phyloP scores from a whole-genome alignment of 2,113 vertebrate genomes.

The Mobula birostris region DNA sequence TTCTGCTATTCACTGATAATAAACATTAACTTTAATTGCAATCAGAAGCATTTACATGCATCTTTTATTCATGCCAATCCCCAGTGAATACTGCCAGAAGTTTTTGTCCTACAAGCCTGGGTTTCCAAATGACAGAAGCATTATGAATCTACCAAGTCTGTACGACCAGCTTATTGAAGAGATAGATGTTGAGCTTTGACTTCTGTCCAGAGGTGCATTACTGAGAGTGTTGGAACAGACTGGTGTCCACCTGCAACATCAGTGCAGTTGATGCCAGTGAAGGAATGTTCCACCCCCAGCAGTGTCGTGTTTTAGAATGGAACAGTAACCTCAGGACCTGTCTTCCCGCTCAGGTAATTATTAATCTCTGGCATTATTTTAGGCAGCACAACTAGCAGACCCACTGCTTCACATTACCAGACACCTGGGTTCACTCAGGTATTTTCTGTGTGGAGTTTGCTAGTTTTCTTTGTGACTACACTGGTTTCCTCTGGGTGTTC shows the following conservation, averaged over 20 bases:
- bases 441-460: too few relatives aligned
- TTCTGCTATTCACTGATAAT: background rate
- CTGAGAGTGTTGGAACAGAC: background rate
- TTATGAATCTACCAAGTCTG: background rate
- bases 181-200: background rate
- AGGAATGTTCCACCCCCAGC: background rate
- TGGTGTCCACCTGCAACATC: too few relatives aligned
- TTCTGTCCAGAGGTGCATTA: background rate
- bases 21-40: background rate
- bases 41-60: background rate
- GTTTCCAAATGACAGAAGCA: background rate
- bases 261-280: background rate
- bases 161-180: background rate
- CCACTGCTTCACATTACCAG: too few relatives aligned
- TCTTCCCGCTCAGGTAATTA: too few relatives aligned
- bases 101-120: background rate
- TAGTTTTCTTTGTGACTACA: too few relatives aligned
- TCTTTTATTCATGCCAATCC: background rate
- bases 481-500: too few relatives aligned
- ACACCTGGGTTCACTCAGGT: too few relatives aligned
- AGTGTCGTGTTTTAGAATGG: too few relatives aligned
- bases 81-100: background rate
- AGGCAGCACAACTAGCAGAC: too few relatives aligned
- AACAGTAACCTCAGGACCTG: too few relatives aligned
- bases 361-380: too few relatives aligned